phyloP scores from a whole-genome alignment of 2,888 invertebrate species.

The Hirtodrosophila confusa region DNA sequence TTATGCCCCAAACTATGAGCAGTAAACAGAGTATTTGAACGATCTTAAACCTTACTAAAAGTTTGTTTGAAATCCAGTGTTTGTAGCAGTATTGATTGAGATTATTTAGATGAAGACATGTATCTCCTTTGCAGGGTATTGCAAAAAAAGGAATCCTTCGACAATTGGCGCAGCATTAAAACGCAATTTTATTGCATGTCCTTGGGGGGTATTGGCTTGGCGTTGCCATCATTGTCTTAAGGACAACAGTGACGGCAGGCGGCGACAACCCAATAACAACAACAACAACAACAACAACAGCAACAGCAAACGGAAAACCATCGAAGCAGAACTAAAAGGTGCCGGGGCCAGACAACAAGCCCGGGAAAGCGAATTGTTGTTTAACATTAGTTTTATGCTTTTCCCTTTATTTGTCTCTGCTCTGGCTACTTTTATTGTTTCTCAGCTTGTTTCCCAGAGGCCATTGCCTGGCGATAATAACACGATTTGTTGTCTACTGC shows the following conservation, averaged over 20 bases:
- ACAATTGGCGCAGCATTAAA: constrained; percentile 66
- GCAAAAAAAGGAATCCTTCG: constrained; percentile 36
- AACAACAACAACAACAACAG: constrained; percentile 16
- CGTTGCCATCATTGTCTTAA: constrained; percentile 65
- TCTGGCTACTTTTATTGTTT: constrained; percentile 63
- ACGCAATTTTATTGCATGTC: constrained; percentile 76
- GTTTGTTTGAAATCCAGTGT: too few relatives aligned
- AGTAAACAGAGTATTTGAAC: too few relatives aligned
- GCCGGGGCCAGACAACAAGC: constrained; percentile 19
- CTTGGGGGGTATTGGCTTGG: constrained; percentile 47
- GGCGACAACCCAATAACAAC: constrained; percentile 41
- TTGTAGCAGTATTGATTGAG: too few relatives aligned
- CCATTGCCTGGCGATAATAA: constrained; percentile 64
- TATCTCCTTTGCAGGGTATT: constrained; percentile 15
- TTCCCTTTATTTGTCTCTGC: constrained; percentile 44
- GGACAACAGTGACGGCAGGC: constrained; percentile 55
- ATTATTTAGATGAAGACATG: too few relatives aligned
- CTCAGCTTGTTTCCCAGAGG: constrained; percentile 34
- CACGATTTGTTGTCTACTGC: constrained; percentile 70
- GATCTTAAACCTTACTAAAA: too few relatives aligned
- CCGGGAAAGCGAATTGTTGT: constrained; percentile 27
- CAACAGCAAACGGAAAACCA: constrained; percentile 23
- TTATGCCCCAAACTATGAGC: neutral
- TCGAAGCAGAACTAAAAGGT: constrained; percentile 32
- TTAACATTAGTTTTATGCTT: constrained; percentile 71